Percentiles rank a stretch among this genome's conserved stretches.
These are phyloP conservation scores for Hippocampus kuda DNA, from an alignment of 2,797 vertebrate genomes.

Conservation along the genomic window DNA sequence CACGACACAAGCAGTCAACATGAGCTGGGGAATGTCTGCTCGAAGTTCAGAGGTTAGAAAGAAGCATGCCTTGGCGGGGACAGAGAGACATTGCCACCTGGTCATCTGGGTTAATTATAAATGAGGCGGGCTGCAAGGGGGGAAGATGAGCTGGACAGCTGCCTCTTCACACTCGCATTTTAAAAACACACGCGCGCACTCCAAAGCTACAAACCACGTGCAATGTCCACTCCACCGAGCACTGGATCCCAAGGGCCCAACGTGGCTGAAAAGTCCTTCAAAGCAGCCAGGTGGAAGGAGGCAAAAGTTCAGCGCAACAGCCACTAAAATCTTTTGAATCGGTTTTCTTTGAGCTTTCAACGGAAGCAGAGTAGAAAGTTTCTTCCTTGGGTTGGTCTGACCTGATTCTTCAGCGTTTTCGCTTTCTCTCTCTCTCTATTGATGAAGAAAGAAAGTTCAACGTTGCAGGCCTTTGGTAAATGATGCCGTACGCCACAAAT, in stretches of 20 bases:
- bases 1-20: conserved; percentile 52
- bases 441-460: background rate
- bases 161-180: conserved; percentile 52
- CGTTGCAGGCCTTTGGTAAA: background rate
- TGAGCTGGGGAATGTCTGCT: conserved; percentile 56
- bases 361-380: conserved; percentile 42
- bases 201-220: conserved; percentile 59
- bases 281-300: conserved; percentile 66
- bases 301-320: conserved; percentile 60
- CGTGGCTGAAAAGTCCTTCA: conserved; percentile 55
- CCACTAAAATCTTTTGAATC: conserved; percentile 29
- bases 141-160: conserved; percentile 77
- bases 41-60: conserved; percentile 60
- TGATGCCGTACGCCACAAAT: background rate
- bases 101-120: conserved; percentile 74
- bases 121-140: conserved; percentile 57
- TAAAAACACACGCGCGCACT: conserved; percentile 27
- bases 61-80: conserved; percentile 66
- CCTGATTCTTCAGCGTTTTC: conserved; percentile 18
- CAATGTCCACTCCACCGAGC: conserved; percentile 50
- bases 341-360: conserved; percentile 31
- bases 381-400: conserved; percentile 33
- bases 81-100: conserved; percentile 65
- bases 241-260: conserved; percentile 52
- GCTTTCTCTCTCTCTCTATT: too few relatives aligned